Conservation (phyloP, 1,140 invertebrate species). For the Pseudomyrmex cubaensis region DNA sequence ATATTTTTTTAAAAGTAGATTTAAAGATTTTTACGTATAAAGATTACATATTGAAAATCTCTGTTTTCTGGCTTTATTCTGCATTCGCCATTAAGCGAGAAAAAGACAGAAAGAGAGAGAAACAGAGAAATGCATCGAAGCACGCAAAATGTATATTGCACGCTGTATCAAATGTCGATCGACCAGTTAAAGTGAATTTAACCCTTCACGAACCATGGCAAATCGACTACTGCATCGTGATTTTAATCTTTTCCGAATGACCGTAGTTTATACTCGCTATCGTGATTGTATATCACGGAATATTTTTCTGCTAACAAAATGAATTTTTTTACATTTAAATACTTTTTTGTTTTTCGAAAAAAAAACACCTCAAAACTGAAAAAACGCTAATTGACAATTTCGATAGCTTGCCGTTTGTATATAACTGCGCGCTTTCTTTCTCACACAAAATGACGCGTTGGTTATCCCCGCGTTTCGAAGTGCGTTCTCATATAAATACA, state of each 20-base stretch:
- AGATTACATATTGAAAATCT: neutral
- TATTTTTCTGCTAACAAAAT: constrained; percentile 14
- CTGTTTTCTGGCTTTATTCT: neutral
- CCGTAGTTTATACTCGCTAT: constrained; percentile 28
- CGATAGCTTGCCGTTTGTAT: neutral
- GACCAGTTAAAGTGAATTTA: constrained; percentile 52
- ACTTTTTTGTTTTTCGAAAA: neutral
- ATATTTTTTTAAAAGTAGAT: neutral
- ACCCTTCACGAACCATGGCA: constrained; percentile 49
- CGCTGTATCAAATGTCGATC: constrained; percentile 54
- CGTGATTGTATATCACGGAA: constrained; percentile 19
- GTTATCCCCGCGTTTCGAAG: constrained; percentile 4
- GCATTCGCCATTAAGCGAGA: neutral
- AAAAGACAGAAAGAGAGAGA: neutral
- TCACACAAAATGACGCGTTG: constrained; percentile 9
- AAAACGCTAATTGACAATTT: neutral
- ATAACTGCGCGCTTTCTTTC: constrained; percentile 1
- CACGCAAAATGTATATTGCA: constrained; percentile 50
- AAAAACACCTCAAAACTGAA: constrained; percentile 3
- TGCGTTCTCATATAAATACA: constrained; percentile 18
- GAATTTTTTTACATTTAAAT: constrained; percentile 2
- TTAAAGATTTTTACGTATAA: neutral
- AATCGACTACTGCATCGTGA: constrained; percentile 54
- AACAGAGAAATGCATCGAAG: constrained; percentile 35
- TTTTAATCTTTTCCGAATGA: constrained; percentile 42